Percentiles rank a stretch among this genome's conserved stretches.
These are phyloP conservation scores for Scolopax rusticola DNA, from an alignment of 2,797 vertebrate species.

Conservation along the genomic window DNA sequence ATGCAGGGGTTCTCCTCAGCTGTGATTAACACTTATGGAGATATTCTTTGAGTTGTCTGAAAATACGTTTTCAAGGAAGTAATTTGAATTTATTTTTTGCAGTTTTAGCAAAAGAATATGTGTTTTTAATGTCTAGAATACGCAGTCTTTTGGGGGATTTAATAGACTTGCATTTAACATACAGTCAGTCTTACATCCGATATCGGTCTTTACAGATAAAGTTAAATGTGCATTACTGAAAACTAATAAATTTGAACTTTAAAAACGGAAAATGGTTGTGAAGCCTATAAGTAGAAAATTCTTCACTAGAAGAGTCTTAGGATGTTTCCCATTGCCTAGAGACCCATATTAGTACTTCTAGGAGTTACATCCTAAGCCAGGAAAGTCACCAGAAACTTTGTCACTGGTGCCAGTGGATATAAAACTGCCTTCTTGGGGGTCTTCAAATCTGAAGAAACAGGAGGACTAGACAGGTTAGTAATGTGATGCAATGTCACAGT, in stretches of 20 bases:
- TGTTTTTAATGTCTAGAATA: not conserved
- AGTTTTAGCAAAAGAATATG: not conserved
- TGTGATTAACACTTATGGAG: not conserved
- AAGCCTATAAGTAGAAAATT: not conserved
- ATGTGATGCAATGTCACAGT: not conserved
- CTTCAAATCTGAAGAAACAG: not conserved
- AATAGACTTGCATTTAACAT: not conserved
- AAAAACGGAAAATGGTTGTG: not conserved
- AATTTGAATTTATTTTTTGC: not conserved
- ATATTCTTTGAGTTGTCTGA: not conserved
- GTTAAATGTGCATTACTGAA: not conserved
- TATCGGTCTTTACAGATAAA: not conserved
- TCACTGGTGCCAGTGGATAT: not conserved
- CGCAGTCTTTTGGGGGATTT: not conserved
- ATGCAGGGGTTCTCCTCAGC: not conserved
- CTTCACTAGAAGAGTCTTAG: not conserved
- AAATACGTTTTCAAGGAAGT: not conserved
- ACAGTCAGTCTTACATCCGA: not conserved
- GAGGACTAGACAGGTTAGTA: not conserved
- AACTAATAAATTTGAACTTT: not conserved
- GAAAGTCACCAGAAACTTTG: not conserved
- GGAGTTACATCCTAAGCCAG: not conserved
- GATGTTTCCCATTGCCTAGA: not conserved
- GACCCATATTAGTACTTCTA: not conserved
- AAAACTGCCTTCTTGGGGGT: not conserved